Percentiles rank a stretch among this genome's conserved stretches.
Conservation (phyloP, 2,888 invertebrate genomes). For the Tachystola acroxantha region DNA sequence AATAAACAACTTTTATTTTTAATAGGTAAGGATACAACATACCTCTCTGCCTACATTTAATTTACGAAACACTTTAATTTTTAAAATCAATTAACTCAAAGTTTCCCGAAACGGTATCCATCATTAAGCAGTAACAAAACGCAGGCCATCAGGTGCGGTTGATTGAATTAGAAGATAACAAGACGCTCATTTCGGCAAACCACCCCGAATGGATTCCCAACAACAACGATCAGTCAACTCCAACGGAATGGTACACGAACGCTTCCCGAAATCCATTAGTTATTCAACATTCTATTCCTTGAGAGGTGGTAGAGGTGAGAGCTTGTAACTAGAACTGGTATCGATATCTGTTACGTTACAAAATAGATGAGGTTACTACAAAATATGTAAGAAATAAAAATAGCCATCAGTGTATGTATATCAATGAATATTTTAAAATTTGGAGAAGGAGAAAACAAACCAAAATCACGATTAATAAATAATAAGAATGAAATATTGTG, state of each 20-base stretch:
- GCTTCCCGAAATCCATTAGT: conserved; percentile 41
- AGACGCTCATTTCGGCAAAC: conserved; percentile 18
- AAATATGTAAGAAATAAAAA: no score
- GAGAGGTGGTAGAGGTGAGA: conserved; percentile 31
- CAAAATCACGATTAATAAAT: no score
- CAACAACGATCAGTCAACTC: conserved; percentile 15
- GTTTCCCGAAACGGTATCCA: conserved; percentile 12
- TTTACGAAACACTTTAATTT: no score
- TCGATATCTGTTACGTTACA: no score
- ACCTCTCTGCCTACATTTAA: no score
- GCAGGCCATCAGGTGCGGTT: conserved; percentile 16
- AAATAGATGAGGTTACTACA: no score
- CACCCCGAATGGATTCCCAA: conserved; percentile 18
- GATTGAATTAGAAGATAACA: conserved; percentile 26
- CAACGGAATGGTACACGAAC: not conserved
- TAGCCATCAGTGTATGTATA: no score
- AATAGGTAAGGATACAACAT: no score
- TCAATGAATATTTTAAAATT: no score
- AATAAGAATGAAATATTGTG: no score
- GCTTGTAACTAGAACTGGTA: not conserved
- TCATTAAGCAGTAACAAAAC: conserved; percentile 16
- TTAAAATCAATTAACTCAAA: conserved; percentile 12
- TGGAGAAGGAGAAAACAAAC: no score
- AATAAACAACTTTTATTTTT: no score
- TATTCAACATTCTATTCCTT: conserved; percentile 53